Base-by-base conservation (phyloP, 2,888 invertebrate genomes). In the Drosophila austrosaltans region DNA sequence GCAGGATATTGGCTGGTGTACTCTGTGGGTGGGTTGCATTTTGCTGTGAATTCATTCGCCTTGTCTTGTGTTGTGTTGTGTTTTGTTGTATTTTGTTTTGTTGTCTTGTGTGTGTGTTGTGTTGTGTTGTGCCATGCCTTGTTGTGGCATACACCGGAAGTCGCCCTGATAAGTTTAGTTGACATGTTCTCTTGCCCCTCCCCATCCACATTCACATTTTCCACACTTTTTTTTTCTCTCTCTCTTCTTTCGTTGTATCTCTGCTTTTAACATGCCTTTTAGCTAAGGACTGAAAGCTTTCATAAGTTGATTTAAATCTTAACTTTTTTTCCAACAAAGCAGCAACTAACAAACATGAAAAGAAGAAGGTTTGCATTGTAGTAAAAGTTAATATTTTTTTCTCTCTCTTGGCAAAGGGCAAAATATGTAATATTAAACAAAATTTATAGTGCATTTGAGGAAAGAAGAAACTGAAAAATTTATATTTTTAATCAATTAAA, bases 291-390 rank as follows among this genome's bases (percentile, higher is more conserved):
- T 79, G 71, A 83, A 76, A 78, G 88, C 78, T 80, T 85, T 85
- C 69, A 75, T 80, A 88, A 85, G 71, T 80, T 82, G 69, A 83
- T 86, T 88, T 80, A 72, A 88, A 86, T 88, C 83, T 85, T 72
- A 72, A 72, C 71, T 78, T 77, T 36, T 69, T 67, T 57, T 66
- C 44, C 22, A 8, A 36, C 8, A 36, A 36, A 36, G 8, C 8
- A 36, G 36, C 32, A 48, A 48, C 48, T 48, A 48, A 48, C 48
- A 48, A 48, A 48, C 48, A 25, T 48, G 12, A 48, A 48, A 25
- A 48, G 22, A 22, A 25, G 48, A 25, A 36, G 36, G 36, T 36
- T 48, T 48, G 48, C 22, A 48, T 48, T 48, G 48, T 22, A 48
- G 48, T 25, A 25, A 25, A 48, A 48, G 4, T 22, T 12, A 10